These are phyloP conservation scores for Fragum sueziense DNA, from an alignment of 2,888 invertebrate species.

Conservation along the genomic window DNA sequence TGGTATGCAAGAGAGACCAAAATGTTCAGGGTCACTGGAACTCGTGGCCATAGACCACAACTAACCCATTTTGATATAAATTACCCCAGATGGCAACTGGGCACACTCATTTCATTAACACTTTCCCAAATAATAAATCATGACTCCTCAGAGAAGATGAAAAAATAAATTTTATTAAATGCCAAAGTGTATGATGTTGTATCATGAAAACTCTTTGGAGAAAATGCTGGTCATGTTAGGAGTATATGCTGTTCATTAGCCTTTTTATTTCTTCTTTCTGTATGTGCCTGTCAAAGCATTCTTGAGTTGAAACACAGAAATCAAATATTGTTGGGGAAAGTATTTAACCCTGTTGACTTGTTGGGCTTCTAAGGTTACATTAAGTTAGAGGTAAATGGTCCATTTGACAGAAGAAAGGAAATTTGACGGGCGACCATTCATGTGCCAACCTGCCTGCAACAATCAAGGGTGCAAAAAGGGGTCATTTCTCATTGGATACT, in stretches of 20 bases:
- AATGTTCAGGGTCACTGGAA: too few relatives aligned
- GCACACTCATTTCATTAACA: not conserved
- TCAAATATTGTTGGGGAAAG: too few relatives aligned
- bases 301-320: too few relatives aligned
- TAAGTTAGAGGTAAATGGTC: slow-evolving; percentile 37
- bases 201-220: too few relatives aligned
- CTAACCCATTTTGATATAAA: slow-evolving; percentile 21
- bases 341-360: slow-evolving; percentile 5
- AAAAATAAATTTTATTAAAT: too few relatives aligned
- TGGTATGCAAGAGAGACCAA: too few relatives aligned
- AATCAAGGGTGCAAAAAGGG: slow-evolving; percentile 39
- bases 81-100: slow-evolving; percentile 10
- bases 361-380: slow-evolving; percentile 2
- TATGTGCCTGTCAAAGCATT: too few relatives aligned
- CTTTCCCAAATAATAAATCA: not conserved
- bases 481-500: slow-evolving; percentile 34
- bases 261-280: too few relatives aligned
- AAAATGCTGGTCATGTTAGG: too few relatives aligned
- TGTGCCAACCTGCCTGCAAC: slow-evolving; percentile 43
- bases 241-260: too few relatives aligned
- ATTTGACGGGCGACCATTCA: slow-evolving; percentile 45
- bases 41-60: slow-evolving; percentile 24
- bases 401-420: slow-evolving; percentile 46
- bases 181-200: too few relatives aligned
- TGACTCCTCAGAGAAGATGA: too few relatives aligned